phyloP scores from a whole-genome alignment of 2,113 vertebrate species.

The Isurus oxyrinchus region DNA sequence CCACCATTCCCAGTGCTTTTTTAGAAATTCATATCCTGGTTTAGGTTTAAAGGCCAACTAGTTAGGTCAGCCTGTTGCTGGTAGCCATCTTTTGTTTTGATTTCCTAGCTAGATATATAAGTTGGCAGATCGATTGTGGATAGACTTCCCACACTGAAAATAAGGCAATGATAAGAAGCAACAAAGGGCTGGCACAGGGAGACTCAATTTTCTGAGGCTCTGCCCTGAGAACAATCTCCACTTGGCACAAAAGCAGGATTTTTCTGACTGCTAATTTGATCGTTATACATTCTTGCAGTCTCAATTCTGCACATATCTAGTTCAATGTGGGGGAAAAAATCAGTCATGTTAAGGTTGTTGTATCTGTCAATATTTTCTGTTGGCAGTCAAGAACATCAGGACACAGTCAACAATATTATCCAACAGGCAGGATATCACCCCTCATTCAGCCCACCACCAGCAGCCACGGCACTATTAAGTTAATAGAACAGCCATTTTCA shows the following conservation, averaged over 20 bases:
- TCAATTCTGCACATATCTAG: background rate
- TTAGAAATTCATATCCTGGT: background rate
- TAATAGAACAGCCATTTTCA: background rate
- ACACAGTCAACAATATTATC: background rate
- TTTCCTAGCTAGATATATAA: slow-evolving; percentile 25
- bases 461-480: background rate
- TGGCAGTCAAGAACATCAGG: no score
- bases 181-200: background rate
- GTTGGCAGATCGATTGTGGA: slow-evolving; percentile 5
- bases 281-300: background rate
- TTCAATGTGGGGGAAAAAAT: background rate
- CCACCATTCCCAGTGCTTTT: background rate
- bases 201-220: background rate
- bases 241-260: background rate
- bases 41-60: background rate
- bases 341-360: background rate
- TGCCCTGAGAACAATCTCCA: background rate
- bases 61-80: background rate
- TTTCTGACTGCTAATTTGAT: background rate
- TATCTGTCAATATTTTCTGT: background rate
- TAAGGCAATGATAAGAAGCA: slow-evolving; percentile 2
- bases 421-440: background rate
- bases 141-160: slow-evolving; percentile 13
- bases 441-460: background rate
- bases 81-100: background rate